A percentile compares a stretch with the other conserved stretches of the same genome.
These are phyloP conservation scores for Epistrophe grossulariae DNA, from an alignment of 2,888 invertebrate genomes.

Conservation along the genomic window DNA sequence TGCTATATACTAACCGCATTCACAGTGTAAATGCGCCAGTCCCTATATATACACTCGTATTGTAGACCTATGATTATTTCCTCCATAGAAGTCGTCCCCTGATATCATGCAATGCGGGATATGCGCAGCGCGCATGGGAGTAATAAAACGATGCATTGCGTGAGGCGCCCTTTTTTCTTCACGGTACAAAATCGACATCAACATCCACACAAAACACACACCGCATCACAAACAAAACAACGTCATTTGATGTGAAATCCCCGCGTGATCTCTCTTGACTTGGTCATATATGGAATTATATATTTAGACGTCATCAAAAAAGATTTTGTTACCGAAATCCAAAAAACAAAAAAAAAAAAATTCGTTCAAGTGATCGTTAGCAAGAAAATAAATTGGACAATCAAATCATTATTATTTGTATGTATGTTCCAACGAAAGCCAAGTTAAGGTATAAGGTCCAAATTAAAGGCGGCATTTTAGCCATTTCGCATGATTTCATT, in stretches of 20 bases:
- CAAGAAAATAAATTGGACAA: slow-evolving; percentile 81
- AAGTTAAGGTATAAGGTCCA: slow-evolving; percentile 19
- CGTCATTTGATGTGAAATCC: slow-evolving; percentile 67
- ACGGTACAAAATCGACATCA: slow-evolving; percentile 6
- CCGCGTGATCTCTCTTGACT: slow-evolving; percentile 45
- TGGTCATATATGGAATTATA: slow-evolving; percentile 45
- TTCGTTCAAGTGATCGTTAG: slow-evolving; percentile 79
- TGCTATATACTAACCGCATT: not conserved
- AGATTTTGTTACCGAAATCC: slow-evolving; percentile 63
- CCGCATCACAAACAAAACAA: not conserved
- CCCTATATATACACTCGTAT: not conserved
- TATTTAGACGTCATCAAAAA: slow-evolving; percentile 69
- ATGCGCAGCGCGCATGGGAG: slow-evolving; percentile 50
- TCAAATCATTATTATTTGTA: slow-evolving; percentile 80
- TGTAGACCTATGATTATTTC: slow-evolving; percentile 73
- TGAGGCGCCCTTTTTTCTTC: slow-evolving; percentile 72
- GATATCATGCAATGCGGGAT: slow-evolving; percentile 34
- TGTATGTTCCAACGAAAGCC: slow-evolving; percentile 18
- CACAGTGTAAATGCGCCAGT: slow-evolving; percentile 45
- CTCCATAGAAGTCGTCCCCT: slow-evolving; percentile 52
- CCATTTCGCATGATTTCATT: slow-evolving; percentile 51
- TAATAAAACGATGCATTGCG: slow-evolving; percentile 73
- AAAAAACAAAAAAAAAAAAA: slow-evolving; percentile 29
- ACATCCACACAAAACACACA: not conserved
- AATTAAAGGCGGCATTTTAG: slow-evolving; percentile 72